Conservation (phyloP, 1,140 invertebrate species). For the Scaptomyza montana region DNA sequence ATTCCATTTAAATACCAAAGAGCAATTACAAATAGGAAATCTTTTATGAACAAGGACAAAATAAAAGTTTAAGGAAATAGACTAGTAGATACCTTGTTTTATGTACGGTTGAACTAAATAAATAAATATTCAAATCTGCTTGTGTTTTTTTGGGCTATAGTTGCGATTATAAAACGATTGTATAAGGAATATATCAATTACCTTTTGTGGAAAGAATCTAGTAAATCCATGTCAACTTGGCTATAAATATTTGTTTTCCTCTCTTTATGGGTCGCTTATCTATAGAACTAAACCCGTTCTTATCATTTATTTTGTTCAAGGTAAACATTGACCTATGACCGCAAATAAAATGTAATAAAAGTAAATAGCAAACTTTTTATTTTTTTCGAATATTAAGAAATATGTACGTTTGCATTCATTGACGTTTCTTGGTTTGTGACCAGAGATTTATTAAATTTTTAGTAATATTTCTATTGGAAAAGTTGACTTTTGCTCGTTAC, state of each 20-base stretch:
- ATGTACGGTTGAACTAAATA: too few species aligned
- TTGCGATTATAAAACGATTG: too few species aligned
- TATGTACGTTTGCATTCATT: constrained; percentile 1
- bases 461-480: constrained; percentile 21
- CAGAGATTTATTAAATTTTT: constrained; percentile 58
- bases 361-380: constrained; percentile 49
- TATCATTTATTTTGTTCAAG: not conserved
- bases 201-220: too few species aligned
- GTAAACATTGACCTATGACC: not conserved
- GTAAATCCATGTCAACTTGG: too few species aligned
- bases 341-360: constrained; percentile 67
- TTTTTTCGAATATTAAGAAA: not conserved
- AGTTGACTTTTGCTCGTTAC: constrained; percentile 9
- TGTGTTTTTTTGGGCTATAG: too few species aligned
- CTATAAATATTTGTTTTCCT: too few species aligned
- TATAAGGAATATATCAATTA: too few species aligned
- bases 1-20: constrained; percentile 65
- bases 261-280: too few species aligned
- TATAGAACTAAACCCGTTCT: too few species aligned
- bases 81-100: not conserved
- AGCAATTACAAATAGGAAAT: constrained; percentile 24
- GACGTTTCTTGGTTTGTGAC: not conserved
- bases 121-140: too few species aligned
- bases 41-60: constrained; percentile 1
- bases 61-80: not conserved